These are phyloP conservation scores for Rhopalosiphum nymphaeae DNA, from an alignment of 2,888 invertebrate genomes.

Conservation along the genomic window DNA sequence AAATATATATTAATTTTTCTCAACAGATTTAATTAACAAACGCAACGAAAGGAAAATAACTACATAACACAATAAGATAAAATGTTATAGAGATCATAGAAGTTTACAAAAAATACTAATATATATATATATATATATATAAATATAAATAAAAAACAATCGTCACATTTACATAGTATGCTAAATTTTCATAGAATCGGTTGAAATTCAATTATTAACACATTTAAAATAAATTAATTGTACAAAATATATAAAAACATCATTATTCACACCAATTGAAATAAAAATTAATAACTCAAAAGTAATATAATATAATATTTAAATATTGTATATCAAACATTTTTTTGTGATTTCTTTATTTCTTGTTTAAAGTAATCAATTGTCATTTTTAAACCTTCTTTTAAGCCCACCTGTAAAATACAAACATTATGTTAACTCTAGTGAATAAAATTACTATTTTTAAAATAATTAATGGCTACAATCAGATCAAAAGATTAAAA, in stretches of 20 bases:
- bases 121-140: not conserved
- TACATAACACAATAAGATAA: slow-evolving; percentile 27
- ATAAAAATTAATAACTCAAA: not conserved
- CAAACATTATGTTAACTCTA: slow-evolving; percentile 53
- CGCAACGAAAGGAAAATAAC: slow-evolving; percentile 35
- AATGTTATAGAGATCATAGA: slow-evolving; percentile 49
- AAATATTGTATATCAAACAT: slow-evolving; percentile 31
- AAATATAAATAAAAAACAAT: slow-evolving; percentile 3
- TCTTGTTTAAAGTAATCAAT: slow-evolving; percentile 95
- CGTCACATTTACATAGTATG: not conserved
- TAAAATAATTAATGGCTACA: not conserved
- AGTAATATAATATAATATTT: not conserved
- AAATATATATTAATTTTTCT: slow-evolving; percentile 25
- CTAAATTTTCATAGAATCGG: not conserved
- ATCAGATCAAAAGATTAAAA: not conserved
- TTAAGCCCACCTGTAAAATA: slow-evolving; percentile 78
- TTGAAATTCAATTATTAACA: not conserved
- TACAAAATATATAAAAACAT: slow-evolving; percentile 1
- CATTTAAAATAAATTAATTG: not conserved
- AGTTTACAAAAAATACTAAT: slow-evolving; percentile 16
- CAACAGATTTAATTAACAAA: slow-evolving; percentile 16
- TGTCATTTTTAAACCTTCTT: slow-evolving; percentile 89
- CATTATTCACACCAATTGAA: not conserved
- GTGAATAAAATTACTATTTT: not conserved
- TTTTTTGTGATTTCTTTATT: slow-evolving; percentile 71